Evolutionary conservation across 2,797 vertebrate genomes (phyloP), one percentile per base, ranked within the genome.

Genomic region (Rachycentron canadum): DNA sequence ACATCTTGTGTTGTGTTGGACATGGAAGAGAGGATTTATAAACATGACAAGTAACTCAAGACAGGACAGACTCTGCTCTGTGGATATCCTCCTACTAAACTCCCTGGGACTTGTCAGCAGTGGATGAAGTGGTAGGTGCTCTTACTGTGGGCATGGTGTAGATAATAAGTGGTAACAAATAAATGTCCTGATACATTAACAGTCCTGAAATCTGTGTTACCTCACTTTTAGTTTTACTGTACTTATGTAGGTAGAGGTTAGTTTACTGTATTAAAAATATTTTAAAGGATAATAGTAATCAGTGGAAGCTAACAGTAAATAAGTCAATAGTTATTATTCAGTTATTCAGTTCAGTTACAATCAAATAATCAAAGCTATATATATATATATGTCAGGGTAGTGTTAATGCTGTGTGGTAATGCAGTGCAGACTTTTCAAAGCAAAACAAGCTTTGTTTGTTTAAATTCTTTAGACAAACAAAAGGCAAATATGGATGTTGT

Each of bases 401-500:
- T 40, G 63, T 79, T 79, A 28, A 55, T 86, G 71, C 65, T 84
- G 64, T 34, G 32, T 50, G 10, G 43, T 69, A 70, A 73, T 56
- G 53, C 38, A 45, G 26, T 17, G 23, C 73, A 83, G 65, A 74
- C 70, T 45, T 77, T 43, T 73, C 25, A 25, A 69, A 73, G 83
- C 52, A 47, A 82, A 81, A 64, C 68, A 67, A 13, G 16, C 28
- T 76, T 53, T 77, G 38, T 77, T 78, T 70, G 32, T 56, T 23
- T 59, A 36, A 77, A 56, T 63, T 67, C 10, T 65, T 79, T 69
- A 5, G 38, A 26, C 25, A 85, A 84, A 76, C 73, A 79, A 69
- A 74, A 66, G 50, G 57, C 7, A 75, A 72, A 79, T 63, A 30
- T 63, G 38, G 59, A 69, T 58, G 47, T 78, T 50, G 45, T 64